Base-by-base conservation (phyloP, 2,113 vertebrate genomes). In the Hemiprocne comata region DNA sequence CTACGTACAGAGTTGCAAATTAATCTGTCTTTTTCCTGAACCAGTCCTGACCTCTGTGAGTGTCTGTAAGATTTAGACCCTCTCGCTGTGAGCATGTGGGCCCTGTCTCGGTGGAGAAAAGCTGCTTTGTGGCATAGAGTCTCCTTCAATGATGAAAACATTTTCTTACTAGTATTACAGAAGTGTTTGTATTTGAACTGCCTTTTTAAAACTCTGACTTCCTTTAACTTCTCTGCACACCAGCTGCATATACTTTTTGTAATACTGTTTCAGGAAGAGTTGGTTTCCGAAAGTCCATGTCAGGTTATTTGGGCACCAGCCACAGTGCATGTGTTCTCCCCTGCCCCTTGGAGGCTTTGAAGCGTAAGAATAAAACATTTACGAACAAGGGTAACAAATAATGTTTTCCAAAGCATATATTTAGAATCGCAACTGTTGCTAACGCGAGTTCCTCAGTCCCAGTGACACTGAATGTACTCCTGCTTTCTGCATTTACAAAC, bases 361-460 rank as follows among this genome's bases (percentile, higher is more conserved):
- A 66, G 25, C 26, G 24, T 72, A 67, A 79, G 58, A 85, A 61
- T 61, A 42, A 93, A 29, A 31, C 31, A 24, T 19, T 58, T 61
- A 31, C 3, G 25, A 85, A 18, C 31, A 36, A 36, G 28, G n/a
- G 18, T 76, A 61, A 66, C 40, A 61, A 93, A 62, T 46, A 5
- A 12, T 40, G 51, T 64, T 89, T 95, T 83, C 42, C 64, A 42
- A 33, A 77, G 51, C 3, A 1, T 42, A 2, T 72, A 4, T 82
- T 94, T 73, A 86, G 67, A 73, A 58, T 57, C 0, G 0, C 31
- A 81, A 1, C 18, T 65, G 0, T 50, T 0, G 0, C 40, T 70
- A 11, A 17, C 4, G 1, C 17, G 65, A 53, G 36, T 54, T 55
- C 36, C 17, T 51, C 50, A 50, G 40, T 58, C 13, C 51, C 0